Conservation (phyloP, 2,797 vertebrate genomes). For the Dendrocincla fuliginosa region DNA sequence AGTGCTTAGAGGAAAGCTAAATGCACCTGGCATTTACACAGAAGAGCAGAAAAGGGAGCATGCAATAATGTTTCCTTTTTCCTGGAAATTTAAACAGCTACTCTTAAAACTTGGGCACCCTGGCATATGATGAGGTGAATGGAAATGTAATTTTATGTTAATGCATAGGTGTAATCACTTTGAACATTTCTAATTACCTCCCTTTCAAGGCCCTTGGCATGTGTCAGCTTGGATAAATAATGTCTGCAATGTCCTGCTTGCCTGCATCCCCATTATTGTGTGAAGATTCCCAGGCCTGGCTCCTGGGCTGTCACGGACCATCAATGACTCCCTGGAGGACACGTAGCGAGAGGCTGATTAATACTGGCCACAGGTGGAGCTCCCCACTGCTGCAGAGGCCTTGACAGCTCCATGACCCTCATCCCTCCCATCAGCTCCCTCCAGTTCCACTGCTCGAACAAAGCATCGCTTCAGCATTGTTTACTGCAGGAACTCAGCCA, state of each 20-base stretch:
- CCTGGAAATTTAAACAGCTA: neutral
- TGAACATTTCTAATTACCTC: neutral
- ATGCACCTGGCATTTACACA: neutral
- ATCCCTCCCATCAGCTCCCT: neutral
- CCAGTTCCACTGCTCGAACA: conserved; percentile 49
- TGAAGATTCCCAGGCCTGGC: neutral
- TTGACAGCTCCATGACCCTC: conserved; percentile 68
- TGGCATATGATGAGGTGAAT: neutral
- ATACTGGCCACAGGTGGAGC: conserved; percentile 27
- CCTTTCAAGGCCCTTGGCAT: neutral
- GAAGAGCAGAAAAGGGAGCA: neutral
- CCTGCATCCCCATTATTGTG: neutral
- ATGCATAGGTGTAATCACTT: neutral
- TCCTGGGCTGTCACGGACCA: neutral
- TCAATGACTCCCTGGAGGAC: neutral
- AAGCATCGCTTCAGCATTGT: conserved; percentile 66
- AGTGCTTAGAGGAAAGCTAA: conserved; percentile 1
- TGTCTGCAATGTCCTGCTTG: neutral
- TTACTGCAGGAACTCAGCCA: conserved; percentile 54
- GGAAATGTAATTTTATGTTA: neutral
- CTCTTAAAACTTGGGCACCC: neutral
- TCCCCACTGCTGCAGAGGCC: conserved; percentile 42
- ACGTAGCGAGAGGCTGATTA: neutral
- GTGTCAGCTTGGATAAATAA: neutral
- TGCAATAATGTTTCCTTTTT: neutral